Evolutionary conservation across 2,888 invertebrate species (phyloP), one percentile per base, ranked within the genome.

Genomic region (Melanargia galathea): DNA sequence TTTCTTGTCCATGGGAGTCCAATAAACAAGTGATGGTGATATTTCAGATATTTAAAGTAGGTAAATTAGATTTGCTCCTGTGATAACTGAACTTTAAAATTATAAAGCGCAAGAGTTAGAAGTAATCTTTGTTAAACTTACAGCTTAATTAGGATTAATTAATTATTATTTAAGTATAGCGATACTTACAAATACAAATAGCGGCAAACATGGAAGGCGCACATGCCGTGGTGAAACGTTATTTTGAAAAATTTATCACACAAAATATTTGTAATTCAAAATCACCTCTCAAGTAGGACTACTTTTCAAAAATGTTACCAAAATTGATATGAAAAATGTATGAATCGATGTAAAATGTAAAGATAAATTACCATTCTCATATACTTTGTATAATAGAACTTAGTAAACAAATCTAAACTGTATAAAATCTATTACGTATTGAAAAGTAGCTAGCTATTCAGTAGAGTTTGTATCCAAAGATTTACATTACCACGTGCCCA

Each of bases 401-500:
- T 3, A n/a, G 26, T 26, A 13, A n/a, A 38, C 18, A 45, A 57
- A 33, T 46, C 20, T 13, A 45, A 16, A 16, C 40, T 24, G 6
- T 26, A 20, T 35, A 4, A 30, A 30, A 33, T 35, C 33, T 35
- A 52, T 33, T 33, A 33, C 6, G 3, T 13, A 33, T 7, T 33
- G 10, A 40, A 26, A 11, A 26, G 8, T 55, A 43, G 38, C 22
- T 10, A 7, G 5, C 5, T 40, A 1, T 11, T 35, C 7, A 20
- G 2, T 20, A 13, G 4, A 52, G n/a, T 26, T 57, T 20, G 20
- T 18, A 26, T 4, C 20, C 8, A 30, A 30, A 46, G 48, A 8
- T 54, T 10, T 55, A 46, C 55, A 51, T 57, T 30, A 63, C 60
- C 61, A 78, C 77, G 83, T 81, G 81, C 81, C 76, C 68, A 68